Base-by-base conservation (phyloP, 2,113 vertebrate species). In the Todiramphus chloris region DNA sequence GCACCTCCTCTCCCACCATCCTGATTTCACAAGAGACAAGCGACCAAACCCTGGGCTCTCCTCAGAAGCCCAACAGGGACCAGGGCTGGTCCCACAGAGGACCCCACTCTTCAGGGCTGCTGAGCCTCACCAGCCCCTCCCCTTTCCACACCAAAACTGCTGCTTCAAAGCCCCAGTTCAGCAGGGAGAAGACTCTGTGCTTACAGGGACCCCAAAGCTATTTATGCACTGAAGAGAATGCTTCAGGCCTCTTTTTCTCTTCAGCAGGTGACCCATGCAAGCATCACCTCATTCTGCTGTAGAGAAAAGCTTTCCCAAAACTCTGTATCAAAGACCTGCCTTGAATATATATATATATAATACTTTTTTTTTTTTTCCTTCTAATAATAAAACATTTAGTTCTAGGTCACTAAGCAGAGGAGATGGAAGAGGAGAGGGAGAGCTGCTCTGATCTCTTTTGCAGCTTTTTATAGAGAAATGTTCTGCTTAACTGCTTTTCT, bases 361-460 rank as follows among this genome's bases (percentile, higher is more conserved):
- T 37, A 30, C 43, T 16, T 11, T 62, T 63, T 76, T 63, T 76
- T 58, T 75, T 48, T 44, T 63, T 69, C 30, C 58, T 92, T 95
- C 96, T 92, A 94, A 96, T 95, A 96, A 95, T 96, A 93, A 95
- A 95, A 86, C 90, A 89, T 86, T 95, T 95, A 96, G 87, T 97
- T 95, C 94, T 91, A 97, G 97, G 97, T 97, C 96, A 96, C 95
- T 91, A 64, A 96, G 93, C 93, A 97, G 69, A 96, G 82, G 89
- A 97, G 93, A 87, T 74, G 86, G 95, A 85, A 94, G 89, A 92
- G 41, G 74, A 95, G 86, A 90, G 28, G 51, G 56, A 90, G 90
- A 92, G 91, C 78, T 51, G 75, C 74, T 93, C 96, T 89, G 95
- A 94, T 94, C 73, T 84, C 86, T 82, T 92, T 62, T 58, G 83